Evolutionary conservation across 23 tunicate species (phyloP).

Genomic region (Clavelina lepadiformis): DNA sequence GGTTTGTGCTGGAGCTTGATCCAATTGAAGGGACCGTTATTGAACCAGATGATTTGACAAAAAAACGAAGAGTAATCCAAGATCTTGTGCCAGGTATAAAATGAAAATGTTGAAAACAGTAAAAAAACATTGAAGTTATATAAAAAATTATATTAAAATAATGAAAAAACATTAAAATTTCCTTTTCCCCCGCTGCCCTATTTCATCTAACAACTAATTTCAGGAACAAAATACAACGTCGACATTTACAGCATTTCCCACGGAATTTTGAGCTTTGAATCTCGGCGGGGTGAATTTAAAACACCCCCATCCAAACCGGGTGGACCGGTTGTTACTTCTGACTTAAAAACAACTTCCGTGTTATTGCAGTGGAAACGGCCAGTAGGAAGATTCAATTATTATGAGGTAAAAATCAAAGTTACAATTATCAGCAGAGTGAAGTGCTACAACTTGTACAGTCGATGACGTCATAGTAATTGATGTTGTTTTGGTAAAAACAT

Average conservation of each 20-base stretch:
- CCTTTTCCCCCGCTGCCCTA: no score
- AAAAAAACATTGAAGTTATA: background rate
- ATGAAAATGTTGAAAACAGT: background rate
- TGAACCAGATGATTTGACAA: constrained; percentile 9
- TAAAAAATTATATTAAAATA: background rate
- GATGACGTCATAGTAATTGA: no score
- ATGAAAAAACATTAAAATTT: background rate
- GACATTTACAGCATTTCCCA: constrained; percentile 57
- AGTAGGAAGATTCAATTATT: constrained; percentile 44
- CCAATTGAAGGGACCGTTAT: constrained; percentile 45
- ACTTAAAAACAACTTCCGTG: constrained; percentile 33
- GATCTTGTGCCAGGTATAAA: constrained; percentile 54
- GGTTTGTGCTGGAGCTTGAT: constrained; percentile 38
- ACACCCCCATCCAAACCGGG: constrained; percentile 65
- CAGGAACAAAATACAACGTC: constrained; percentile 55
- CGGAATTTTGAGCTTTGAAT: constrained; percentile 55
- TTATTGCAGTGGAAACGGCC: constrained; percentile 54
- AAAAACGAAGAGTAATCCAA: constrained; percentile 34
- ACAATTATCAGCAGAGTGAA: no score
- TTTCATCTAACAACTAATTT: no score
- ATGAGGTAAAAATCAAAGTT: constrained; percentile 64
- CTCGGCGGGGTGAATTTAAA: constrained; percentile 25
- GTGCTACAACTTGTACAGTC: no score
- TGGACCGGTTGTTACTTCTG: constrained; percentile 21
- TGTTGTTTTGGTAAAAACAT: no score